phyloP scores from a whole-genome alignment of 2,113 vertebrate species.

The Cyprinus carpio region DNA sequence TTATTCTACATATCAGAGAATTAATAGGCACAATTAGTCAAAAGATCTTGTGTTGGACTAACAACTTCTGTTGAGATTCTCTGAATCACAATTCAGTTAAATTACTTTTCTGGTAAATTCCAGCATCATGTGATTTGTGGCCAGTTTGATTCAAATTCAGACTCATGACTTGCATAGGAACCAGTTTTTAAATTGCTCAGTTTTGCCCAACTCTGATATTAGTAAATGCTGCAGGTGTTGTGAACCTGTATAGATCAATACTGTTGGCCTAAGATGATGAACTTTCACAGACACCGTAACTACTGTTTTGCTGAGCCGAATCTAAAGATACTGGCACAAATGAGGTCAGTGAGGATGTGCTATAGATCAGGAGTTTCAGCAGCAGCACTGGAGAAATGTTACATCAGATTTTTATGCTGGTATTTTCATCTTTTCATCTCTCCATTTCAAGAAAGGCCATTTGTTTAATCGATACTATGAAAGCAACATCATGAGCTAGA shows the following conservation, averaged over 20 bases:
- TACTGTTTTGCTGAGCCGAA: conserved; percentile 2
- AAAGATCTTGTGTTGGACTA: too few relatives aligned
- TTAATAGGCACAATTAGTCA: too few relatives aligned
- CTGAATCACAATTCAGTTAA: too few relatives aligned
- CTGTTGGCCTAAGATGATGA: neutral
- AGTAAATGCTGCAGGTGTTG: neutral
- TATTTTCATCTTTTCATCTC: too few relatives aligned
- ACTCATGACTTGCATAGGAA: too few relatives aligned
- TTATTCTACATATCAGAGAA: too few relatives aligned
- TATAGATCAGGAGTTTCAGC: neutral
- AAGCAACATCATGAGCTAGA: too few relatives aligned
- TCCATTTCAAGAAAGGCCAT: too few relatives aligned
- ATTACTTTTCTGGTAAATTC: neutral
- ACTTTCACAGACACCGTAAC: neutral
- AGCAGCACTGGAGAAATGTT: neutral
- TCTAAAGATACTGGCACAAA: neutral
- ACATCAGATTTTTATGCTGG: too few relatives aligned
- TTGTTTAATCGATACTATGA: too few relatives aligned
- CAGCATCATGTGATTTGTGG: neutral
- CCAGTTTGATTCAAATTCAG: neutral
- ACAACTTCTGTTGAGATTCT: too few relatives aligned
- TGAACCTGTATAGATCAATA: neutral
- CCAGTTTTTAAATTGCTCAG: neutral
- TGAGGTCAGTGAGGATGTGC: neutral
- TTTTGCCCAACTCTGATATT: neutral